phyloP scores from a whole-genome alignment of 92 coral and sea anemone species.

The Heliopora coerulea region DNA sequence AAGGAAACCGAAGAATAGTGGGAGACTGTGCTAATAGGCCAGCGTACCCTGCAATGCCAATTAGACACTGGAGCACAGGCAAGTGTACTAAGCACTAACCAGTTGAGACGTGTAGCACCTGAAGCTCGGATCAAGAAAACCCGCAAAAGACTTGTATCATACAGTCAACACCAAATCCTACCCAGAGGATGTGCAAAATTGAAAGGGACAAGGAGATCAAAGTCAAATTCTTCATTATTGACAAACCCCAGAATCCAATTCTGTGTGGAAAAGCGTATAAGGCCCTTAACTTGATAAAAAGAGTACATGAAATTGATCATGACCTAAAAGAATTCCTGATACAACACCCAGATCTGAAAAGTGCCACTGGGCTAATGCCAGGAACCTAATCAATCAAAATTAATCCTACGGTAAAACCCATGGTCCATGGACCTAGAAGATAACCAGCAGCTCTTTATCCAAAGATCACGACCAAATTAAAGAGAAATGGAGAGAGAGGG shows the following conservation, averaged over 20 bases:
- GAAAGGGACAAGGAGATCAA: constrained; percentile 28
- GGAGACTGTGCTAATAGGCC: constrained; percentile 49
- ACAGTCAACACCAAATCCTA: constrained; percentile 52
- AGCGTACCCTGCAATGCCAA: constrained; percentile 44
- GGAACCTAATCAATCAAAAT: constrained; percentile 51
- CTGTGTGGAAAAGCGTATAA: constrained; percentile 55
- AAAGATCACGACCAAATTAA: constrained; percentile 36
- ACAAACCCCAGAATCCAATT: constrained; percentile 50
- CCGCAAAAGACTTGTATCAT: constrained; percentile 49
- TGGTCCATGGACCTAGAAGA: constrained; percentile 57
- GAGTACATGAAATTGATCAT: constrained; percentile 46
- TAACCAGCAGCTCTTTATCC: constrained; percentile 58
- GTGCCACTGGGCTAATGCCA: constrained; percentile 54
- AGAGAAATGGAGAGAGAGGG: constrained; percentile 50
- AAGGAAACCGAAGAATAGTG: constrained; percentile 35
- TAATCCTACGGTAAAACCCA: constrained; percentile 42
- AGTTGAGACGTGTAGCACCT: constrained; percentile 50
- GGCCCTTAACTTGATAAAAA: constrained; percentile 51
- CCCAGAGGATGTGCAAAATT: constrained; percentile 46
- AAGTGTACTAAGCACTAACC: constrained; percentile 46
- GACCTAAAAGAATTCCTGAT: constrained; percentile 44
- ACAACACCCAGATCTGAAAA: constrained; percentile 51
- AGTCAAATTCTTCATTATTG: constrained; percentile 54
- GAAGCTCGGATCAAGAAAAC: constrained; percentile 55
- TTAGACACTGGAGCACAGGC: constrained; percentile 54